These are phyloP conservation scores for Mesembrinibis cayennensis DNA, from an alignment of 2,113 vertebrate genomes.

Conservation along the genomic window DNA sequence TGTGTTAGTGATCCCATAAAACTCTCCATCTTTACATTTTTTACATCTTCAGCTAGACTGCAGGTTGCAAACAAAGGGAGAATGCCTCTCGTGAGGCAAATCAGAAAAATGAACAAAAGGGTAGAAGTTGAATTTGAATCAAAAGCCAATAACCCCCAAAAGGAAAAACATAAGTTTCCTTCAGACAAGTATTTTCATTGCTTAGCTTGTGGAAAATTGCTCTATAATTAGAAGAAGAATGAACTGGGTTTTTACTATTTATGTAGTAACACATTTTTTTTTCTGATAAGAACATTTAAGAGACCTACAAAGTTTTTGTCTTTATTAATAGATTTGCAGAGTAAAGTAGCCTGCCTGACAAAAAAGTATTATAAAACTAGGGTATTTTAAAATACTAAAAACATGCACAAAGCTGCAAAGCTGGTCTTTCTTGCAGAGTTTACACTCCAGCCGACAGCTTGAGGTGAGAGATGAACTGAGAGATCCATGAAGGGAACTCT, in stretches of 20 bases:
- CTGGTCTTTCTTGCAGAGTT: not conserved
- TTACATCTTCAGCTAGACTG: not conserved
- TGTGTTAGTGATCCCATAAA: not conserved
- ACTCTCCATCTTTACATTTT: not conserved
- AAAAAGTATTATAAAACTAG: not conserved
- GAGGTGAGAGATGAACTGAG: not conserved
- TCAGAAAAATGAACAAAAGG: not conserved
- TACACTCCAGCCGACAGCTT: not conserved
- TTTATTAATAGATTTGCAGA: not conserved
- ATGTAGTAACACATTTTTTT: not conserved
- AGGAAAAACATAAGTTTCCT: constrained; percentile 10
- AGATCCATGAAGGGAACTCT: not conserved
- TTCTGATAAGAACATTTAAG: not conserved
- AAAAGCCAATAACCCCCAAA: not conserved
- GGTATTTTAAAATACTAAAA: not conserved
- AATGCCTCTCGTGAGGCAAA: constrained; percentile 2
- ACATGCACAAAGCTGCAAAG: not conserved
- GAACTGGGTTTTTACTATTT: not conserved
- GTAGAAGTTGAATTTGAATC: constrained; percentile 12
- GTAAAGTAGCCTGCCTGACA: not conserved
- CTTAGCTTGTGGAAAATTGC: constrained; percentile 12
- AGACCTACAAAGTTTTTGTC: not conserved
- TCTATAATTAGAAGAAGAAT: constrained; percentile 13
- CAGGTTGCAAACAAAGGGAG: constrained; percentile 31
- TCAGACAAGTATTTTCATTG: constrained; percentile 31